Conservation (phyloP, 2,888 invertebrate species). For the Trypoxylon attenuatum region DNA sequence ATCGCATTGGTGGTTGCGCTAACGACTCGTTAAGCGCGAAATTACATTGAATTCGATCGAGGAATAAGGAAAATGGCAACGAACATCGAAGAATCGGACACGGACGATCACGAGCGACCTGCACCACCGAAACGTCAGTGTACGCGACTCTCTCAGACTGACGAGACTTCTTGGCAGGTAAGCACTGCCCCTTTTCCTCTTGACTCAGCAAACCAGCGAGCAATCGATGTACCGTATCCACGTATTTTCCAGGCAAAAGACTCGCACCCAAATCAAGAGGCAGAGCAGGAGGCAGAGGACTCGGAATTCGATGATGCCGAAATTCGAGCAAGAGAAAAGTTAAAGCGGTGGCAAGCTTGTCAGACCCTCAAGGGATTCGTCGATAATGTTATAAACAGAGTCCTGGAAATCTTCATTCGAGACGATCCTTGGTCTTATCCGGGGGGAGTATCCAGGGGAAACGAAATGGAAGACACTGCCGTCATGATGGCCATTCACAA, state of each 20-base stretch:
- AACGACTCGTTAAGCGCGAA: background rate
- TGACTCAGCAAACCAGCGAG: too few species aligned
- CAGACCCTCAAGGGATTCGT: constrained; percentile 82
- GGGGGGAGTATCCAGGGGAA: constrained; percentile 74
- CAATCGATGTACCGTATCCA: too few species aligned
- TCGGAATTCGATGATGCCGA: constrained; percentile 59
- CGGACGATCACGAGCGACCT: constrained; percentile 66
- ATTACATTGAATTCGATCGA: background rate
- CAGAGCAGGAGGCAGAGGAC: constrained; percentile 31
- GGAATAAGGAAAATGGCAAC: constrained; percentile 65
- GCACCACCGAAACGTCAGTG: constrained; percentile 67
- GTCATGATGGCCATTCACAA: constrained; percentile 85
- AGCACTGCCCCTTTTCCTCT: too few species aligned
- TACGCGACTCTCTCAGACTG: constrained; percentile 23
- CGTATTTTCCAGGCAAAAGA: too few species aligned
- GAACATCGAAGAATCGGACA: constrained; percentile 70
- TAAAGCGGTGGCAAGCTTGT: constrained; percentile 80
- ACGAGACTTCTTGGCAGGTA: constrained; percentile 32
- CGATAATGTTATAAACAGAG: constrained; percentile 82
- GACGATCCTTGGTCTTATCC: constrained; percentile 73
- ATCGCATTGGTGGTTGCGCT: too few species aligned
- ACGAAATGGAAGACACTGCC: constrained; percentile 82
- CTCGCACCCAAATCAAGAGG: constrained; percentile 8
- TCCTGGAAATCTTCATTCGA: constrained; percentile 80
- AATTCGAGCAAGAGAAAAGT: constrained; percentile 57